A percentile compares a stretch with the other conserved stretches of the same genome.
These are phyloP conservation scores for Papilio xuthus DNA, from an alignment of 1,140 invertebrate genomes.

Conservation along the genomic window DNA sequence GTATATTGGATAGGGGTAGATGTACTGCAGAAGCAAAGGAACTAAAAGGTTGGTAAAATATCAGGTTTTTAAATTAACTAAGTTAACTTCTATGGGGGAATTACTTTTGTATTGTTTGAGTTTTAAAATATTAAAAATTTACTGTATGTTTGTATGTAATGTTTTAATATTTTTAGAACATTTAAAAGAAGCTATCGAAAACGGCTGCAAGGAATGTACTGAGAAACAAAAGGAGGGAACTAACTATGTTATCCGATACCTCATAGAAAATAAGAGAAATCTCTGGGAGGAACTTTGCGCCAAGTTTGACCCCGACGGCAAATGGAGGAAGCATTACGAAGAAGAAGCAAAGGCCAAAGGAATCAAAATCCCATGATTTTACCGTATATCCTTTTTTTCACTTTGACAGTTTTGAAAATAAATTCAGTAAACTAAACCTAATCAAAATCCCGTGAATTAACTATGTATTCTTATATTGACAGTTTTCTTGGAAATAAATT, in stretches of 20 bases:
- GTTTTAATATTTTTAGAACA: slow-evolving; percentile 65
- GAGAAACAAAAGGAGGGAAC: slow-evolving; percentile 81
- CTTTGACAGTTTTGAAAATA: too few species aligned
- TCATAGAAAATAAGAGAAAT: slow-evolving; percentile 82
- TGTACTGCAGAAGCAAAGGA: slow-evolving; percentile 88
- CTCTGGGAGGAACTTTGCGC: slow-evolving; percentile 82
- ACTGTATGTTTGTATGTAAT: neutral
- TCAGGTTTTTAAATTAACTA: neutral
- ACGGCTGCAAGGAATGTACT: slow-evolving; percentile 84
- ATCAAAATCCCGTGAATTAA: too few species aligned
- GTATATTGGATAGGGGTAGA: slow-evolving; percentile 84
- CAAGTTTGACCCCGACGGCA: slow-evolving; percentile 84
- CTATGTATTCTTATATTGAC: too few species aligned
- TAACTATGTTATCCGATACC: slow-evolving; percentile 77
- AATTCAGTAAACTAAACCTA: too few species aligned
- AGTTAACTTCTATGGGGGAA: too few species aligned
- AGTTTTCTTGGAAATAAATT: too few species aligned
- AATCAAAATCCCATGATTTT: slow-evolving; percentile 54
- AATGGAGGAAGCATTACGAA: slow-evolving; percentile 83
- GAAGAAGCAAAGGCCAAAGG: slow-evolving; percentile 76
- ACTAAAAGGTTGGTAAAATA: slow-evolving; percentile 83
- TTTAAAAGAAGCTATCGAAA: slow-evolving; percentile 84
- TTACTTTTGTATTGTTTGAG: too few species aligned
- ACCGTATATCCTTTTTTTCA: too few species aligned
- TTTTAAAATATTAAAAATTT: too few species aligned